Percentiles rank a stretch among this genome's conserved stretches.
Evolutionary conservation across 2,797 vertebrate genomes (phyloP).

Genomic region (Taenioides sp.): DNA sequence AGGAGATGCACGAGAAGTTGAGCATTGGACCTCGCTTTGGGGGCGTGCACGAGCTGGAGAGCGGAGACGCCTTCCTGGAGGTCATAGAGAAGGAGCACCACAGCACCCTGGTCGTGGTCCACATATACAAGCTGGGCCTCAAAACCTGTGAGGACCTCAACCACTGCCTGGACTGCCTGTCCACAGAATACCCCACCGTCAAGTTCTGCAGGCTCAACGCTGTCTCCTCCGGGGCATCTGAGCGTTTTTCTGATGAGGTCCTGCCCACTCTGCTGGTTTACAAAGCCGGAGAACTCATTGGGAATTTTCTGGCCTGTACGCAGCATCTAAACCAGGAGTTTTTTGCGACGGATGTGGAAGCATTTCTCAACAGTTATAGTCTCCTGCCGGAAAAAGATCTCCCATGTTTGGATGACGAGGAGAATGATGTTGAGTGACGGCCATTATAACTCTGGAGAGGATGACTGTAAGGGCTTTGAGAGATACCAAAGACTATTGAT

Average conservation of each 20-base stretch:
- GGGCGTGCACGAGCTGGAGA: conserved; percentile 86
- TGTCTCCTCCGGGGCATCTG: conserved; percentile 84
- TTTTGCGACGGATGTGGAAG: conserved; percentile 91
- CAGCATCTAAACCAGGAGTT: conserved; percentile 91
- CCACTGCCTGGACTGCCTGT: conserved; percentile 86
- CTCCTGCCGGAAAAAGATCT: conserved; percentile 90
- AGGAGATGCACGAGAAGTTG: conserved; percentile 94
- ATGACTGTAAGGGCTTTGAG: conserved; percentile 15
- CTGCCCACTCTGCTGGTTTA: conserved; percentile 92
- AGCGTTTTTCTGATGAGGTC: conserved; percentile 88
- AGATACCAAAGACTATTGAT: conserved; percentile 31
- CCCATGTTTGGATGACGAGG: conserved; percentile 67
- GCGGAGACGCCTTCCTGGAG: conserved; percentile 85
- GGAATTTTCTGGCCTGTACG: conserved; percentile 89
- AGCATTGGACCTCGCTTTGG: conserved; percentile 93
- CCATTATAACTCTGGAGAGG: conserved; percentile 50
- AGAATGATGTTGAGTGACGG: conserved; percentile 64
- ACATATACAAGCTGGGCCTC: conserved; percentile 87
- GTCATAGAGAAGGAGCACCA: conserved; percentile 92
- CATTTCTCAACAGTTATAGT: conserved; percentile 95
- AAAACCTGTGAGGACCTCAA: conserved; percentile 90
- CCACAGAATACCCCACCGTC: conserved; percentile 85
- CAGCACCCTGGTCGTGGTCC: conserved; percentile 88
- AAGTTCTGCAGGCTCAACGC: conserved; percentile 97
- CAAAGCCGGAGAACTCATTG: conserved; percentile 92